Conservation (phyloP, 2,888 invertebrate species). For the Epinotia nisella region DNA sequence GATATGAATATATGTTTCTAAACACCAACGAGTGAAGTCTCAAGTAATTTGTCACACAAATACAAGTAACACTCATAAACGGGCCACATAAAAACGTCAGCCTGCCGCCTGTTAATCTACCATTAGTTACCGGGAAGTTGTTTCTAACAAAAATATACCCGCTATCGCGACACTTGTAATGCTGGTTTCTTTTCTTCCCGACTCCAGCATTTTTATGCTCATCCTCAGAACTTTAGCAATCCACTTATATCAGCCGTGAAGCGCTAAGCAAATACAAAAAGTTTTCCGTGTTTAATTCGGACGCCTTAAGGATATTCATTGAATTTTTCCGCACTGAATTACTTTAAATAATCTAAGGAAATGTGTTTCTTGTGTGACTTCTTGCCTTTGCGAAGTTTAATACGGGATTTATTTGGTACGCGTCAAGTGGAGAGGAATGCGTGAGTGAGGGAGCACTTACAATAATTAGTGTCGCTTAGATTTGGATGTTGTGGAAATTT, state of each 20-base stretch:
- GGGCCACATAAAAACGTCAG: constrained; percentile 40
- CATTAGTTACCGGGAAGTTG: constrained; percentile 67
- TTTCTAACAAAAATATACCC: constrained; percentile 72
- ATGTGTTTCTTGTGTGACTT: constrained; percentile 64
- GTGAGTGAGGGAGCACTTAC: constrained; percentile 34
- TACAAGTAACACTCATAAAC: constrained; percentile 34
- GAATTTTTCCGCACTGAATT: constrained; percentile 72
- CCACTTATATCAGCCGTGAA: constrained; percentile 84
- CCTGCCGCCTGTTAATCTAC: constrained; percentile 58
- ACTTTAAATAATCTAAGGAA: constrained; percentile 77
- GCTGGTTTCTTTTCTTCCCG: constrained; percentile 72
- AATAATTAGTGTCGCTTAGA: constrained; percentile 32
- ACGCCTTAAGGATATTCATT: constrained; percentile 81
- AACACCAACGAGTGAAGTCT: constrained; percentile 2
- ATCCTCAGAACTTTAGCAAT: constrained; percentile 83
- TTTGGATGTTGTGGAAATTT: constrained; percentile 19
- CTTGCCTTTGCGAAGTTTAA: constrained; percentile 46
- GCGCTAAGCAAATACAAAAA: constrained; percentile 83
- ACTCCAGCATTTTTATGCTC: constrained; percentile 81
- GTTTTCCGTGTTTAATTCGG: constrained; percentile 80
- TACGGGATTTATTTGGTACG: constrained; percentile 43
- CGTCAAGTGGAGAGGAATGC: constrained; percentile 14
- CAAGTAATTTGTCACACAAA: constrained; percentile 26
- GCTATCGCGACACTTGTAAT: constrained; percentile 78
- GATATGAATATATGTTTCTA: neutral